Conservation (phyloP, 2,797 vertebrate species). For the Epinephelus awoara region DNA sequence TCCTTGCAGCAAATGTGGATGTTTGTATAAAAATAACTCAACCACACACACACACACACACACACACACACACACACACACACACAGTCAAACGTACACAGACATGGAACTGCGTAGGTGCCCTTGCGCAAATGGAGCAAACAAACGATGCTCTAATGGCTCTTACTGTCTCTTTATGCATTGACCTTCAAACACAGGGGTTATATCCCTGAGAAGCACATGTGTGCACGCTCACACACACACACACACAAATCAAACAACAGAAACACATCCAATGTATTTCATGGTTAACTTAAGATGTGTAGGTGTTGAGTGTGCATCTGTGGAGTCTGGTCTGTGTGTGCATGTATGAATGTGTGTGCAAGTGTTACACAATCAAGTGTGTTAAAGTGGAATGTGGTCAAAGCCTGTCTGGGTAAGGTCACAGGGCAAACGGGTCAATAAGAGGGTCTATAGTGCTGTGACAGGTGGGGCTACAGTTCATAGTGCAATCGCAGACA, state of each 20-base stretch:
- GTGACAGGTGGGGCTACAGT: slow-evolving; percentile 56
- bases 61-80: slow-evolving; percentile 37
- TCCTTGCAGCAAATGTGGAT: slow-evolving; percentile 56
- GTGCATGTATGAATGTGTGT: slow-evolving; percentile 19
- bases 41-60: slow-evolving; percentile 35
- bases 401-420: slow-evolving; percentile 36
- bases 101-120: slow-evolving; percentile 55
- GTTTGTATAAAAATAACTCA: slow-evolving; percentile 55
- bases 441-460: slow-evolving; percentile 40
- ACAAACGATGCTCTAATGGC: slow-evolving; percentile 63
- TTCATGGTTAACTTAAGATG: slow-evolving; percentile 37
- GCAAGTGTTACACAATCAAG: not conserved
- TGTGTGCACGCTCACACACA: not conserved
- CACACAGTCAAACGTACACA: slow-evolving; percentile 37
- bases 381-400: slow-evolving; percentile 15
- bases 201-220: slow-evolving; percentile 33
- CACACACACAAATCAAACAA: slow-evolving; percentile 4
- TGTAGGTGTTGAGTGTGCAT: slow-evolving; percentile 1
- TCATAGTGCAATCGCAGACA: slow-evolving; percentile 64
- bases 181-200: slow-evolving; percentile 62
- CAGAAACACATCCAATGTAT: slow-evolving; percentile 17
- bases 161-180: slow-evolving; percentile 58
- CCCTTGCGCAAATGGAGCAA: slow-evolving; percentile 68
- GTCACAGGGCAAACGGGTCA: slow-evolving; percentile 44
- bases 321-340: slow-evolving; percentile 12